These are phyloP conservation scores for Edolisoma coerulescens DNA, from an alignment of 2,113 vertebrate genomes.

Conservation along the genomic window DNA sequence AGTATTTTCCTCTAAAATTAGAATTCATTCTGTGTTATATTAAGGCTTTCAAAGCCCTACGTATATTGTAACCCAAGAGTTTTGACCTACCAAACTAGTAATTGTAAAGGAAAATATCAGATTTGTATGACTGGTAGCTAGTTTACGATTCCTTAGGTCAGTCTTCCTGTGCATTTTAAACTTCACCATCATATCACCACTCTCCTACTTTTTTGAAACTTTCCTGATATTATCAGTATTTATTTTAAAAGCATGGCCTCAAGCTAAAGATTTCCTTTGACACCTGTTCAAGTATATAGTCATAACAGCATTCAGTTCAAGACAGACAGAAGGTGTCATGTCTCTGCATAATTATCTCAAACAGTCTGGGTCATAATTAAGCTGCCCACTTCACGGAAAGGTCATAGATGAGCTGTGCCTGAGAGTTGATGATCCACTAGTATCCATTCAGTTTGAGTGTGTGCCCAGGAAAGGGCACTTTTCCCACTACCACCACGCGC, in stretches of 20 bases:
- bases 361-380: neutral
- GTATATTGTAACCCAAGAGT: neutral
- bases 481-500: too few relatives aligned
- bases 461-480: neutral
- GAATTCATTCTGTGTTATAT: neutral
- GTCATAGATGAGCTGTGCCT: neutral
- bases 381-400: neutral
- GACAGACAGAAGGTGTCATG: neutral
- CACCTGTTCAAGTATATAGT: neutral
- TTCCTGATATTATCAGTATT: neutral
- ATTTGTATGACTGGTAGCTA: neutral
- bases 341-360: neutral
- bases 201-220: neutral
- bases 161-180: neutral
- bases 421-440: neutral
- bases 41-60: neutral
- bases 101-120: neutral
- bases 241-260: neutral
- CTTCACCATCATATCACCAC: neutral
- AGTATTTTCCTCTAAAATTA: neutral
- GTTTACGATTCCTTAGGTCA: neutral
- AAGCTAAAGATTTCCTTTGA: neutral
- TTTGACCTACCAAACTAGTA: neutral
- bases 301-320: neutral
- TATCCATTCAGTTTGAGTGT: neutral